Base-by-base conservation (phyloP, 2,888 invertebrate genomes). In the Dendrolimus pini region DNA sequence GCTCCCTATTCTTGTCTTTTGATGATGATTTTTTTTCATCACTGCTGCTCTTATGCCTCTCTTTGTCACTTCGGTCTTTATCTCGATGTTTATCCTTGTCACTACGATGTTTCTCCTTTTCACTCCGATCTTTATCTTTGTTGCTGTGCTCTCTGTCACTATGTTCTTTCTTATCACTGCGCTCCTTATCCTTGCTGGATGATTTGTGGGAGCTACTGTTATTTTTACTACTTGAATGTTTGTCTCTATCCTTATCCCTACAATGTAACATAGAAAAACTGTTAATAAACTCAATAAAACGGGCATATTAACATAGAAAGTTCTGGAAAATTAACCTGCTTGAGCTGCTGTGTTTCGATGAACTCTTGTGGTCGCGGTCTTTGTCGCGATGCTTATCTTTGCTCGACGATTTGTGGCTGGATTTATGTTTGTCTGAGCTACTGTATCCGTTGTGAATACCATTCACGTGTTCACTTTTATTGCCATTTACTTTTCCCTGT, bases 371-470 rank as follows among this genome's bases (percentile, higher is more conserved):
- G 64, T 93, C 92, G 66, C 92, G 91, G 65, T 94, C 93, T 74
- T 93, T 94, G 71, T 94, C 94, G 63, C 93, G 92, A 75, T 94
- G 93, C 73, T 94, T 94, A 72, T 94, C 94, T 74, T 93, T 94
- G 76, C 93, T 93, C 9, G 93, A 93, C 42, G 94, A 94, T 80
- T 94, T 94, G 80, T 94, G 93, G 73, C 93, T 93, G 65, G 93
- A 85, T 83, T 91, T 83, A 84, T 93, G 82, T 80, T 91, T 91
- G 60, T 89, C 86, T 61, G 92, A 86, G 72, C 85, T 84, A 78
- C 71, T 78, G 81, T 94, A 96, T 58, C 96, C 96, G 88, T 96
- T 95, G 74, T 94, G 95, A 76, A 96, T 89, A 61, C 96, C 96
- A 90, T 96, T 96, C 88, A 95, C 91, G 89, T 94, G 93, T 82